phyloP scores from a whole-genome alignment of 2,113 vertebrate genomes.

The Pangasianodon gigas region DNA sequence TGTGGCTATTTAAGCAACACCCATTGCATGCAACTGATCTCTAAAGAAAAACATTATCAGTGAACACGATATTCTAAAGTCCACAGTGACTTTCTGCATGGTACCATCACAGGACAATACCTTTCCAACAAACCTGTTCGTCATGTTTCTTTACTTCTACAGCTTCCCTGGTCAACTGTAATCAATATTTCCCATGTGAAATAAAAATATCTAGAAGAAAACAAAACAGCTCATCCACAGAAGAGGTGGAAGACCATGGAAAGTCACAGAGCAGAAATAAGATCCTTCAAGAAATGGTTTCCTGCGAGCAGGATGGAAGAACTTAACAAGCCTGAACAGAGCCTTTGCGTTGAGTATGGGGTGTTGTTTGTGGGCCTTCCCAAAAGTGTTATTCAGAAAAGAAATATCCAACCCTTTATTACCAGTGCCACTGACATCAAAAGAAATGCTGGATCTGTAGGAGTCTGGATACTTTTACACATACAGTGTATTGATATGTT shows the following conservation, averaged over 20 bases:
- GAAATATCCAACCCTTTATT: not conserved
- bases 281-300: not conserved
- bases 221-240: not conserved
- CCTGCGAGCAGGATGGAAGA: not conserved
- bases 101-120: not conserved
- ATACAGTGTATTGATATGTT: not conserved
- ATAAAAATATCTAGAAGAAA: not conserved
- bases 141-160: not conserved
- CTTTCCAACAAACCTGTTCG: not conserved
- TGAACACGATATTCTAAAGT: not conserved
- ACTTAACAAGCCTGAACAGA: not conserved
- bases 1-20: not conserved
- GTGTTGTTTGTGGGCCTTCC: not conserved
- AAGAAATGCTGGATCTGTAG: not conserved
- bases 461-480: conserved; percentile 1
- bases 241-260: not conserved
- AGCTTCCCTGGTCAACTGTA: not conserved
- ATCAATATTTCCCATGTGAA: not conserved
- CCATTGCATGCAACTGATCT: not conserved
- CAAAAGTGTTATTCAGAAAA: not conserved
- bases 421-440: not conserved
- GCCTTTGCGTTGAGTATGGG: not conserved
- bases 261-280: not conserved
- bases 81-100: not conserved
- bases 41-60: not conserved